These are phyloP conservation scores for Dendrolimus punctatus DNA, from an alignment of 1,140 invertebrate species.

Conservation along the genomic window DNA sequence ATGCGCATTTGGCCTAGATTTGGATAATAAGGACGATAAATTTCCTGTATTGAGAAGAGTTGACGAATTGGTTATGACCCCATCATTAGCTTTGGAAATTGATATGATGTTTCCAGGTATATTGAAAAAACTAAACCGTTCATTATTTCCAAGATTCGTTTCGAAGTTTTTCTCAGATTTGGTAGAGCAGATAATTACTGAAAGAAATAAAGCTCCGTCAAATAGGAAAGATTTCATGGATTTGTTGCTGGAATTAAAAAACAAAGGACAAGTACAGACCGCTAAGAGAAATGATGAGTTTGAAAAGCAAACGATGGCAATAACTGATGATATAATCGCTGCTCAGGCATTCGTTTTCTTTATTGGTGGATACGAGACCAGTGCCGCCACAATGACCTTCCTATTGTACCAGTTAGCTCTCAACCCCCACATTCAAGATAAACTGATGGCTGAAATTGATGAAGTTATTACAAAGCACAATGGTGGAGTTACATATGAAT, in stretches of 20 bases:
- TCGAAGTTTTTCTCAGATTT: conserved; percentile 26
- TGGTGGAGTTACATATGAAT: conserved; percentile 49
- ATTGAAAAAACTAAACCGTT: conserved; percentile 22
- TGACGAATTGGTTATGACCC: conserved; percentile 19
- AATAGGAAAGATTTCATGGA: conserved; percentile 36
- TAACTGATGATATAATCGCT: conserved; percentile 37
- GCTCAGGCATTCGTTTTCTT: conserved; percentile 53
- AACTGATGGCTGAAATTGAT: conserved; percentile 41
- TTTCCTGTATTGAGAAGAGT: conserved; percentile 15
- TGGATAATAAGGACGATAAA: conserved; percentile 36
- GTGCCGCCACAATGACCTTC: conserved; percentile 24
- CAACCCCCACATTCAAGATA: conserved; percentile 50
- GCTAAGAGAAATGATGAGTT: conserved; percentile 9
- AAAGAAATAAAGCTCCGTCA: conserved; percentile 20
- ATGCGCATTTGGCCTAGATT: conserved; percentile 74
- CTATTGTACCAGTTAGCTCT: conserved; percentile 45
- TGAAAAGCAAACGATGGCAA: conserved; percentile 11
- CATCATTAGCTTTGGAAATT: conserved; percentile 18
- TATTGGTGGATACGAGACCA: conserved; percentile 43
- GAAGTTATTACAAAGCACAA: conserved; percentile 42
- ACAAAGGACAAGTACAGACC: conserved; percentile 13
- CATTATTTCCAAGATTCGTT: conserved; percentile 23
- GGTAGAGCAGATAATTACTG: conserved; percentile 13
- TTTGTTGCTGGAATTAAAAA: conserved; percentile 43
- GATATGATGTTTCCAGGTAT: conserved; percentile 37